Percentiles rank a stretch among this genome's conserved stretches.
Evolutionary conservation across 2,113 vertebrate species (phyloP).

Genomic region (Catharus bicknelli): DNA sequence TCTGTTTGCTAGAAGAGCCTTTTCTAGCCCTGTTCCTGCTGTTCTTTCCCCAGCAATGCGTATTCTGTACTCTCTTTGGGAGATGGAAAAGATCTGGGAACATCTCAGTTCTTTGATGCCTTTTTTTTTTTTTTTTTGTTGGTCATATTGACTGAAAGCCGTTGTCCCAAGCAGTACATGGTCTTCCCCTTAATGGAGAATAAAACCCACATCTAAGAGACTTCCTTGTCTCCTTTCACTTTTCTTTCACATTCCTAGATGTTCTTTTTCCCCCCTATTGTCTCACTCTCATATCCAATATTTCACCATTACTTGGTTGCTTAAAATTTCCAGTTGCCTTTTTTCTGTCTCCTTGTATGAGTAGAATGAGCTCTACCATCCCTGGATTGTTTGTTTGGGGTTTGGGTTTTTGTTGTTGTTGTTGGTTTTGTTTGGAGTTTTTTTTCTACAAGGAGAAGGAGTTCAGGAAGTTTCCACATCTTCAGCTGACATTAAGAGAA

Average conservation of each 20-base stretch:
- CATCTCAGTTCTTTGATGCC: not conserved
- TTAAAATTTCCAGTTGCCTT: not conserved
- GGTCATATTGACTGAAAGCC: not conserved
- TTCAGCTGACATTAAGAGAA: not conserved
- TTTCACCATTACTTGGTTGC: not conserved
- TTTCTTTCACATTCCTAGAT: not conserved
- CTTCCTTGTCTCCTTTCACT: not conserved
- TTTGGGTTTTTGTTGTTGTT: no score
- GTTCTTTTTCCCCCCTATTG: not conserved
- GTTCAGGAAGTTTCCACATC: not conserved
- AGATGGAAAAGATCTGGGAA: not conserved
- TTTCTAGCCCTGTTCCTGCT: not conserved
- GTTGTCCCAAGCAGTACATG: not conserved
- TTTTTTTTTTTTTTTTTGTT: not conserved
- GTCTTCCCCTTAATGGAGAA: not conserved
- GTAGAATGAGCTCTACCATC: not conserved
- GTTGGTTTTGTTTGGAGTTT: not conserved
- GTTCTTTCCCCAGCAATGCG: not conserved
- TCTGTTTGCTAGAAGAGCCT: not conserved
- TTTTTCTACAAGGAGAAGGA: not conserved
- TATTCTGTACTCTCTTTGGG: not conserved
- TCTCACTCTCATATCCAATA: not conserved
- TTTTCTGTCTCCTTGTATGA: not conserved
- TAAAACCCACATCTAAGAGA: not conserved
- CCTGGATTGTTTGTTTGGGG: not conserved